phyloP scores from a whole-genome alignment of 2,113 vertebrate genomes.

The Hippoglossus stenolepis region DNA sequence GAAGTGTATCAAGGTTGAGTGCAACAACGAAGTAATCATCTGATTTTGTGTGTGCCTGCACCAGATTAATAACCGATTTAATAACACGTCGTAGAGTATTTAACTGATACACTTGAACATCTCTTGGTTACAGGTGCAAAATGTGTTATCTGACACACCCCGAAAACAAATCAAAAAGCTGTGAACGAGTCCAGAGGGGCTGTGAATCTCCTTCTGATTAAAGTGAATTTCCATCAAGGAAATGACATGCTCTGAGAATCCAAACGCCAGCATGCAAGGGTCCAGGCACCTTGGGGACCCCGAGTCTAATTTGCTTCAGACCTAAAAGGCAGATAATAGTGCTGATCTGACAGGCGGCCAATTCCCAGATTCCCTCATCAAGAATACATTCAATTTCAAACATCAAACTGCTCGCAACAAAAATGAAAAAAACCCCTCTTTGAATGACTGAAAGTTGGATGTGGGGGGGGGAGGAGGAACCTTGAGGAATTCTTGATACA shows the following conservation, averaged over 20 bases:
- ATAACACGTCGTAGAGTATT: slow-evolving; percentile 5
- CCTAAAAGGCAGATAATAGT: slow-evolving; percentile 79
- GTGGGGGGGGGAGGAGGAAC: neutral
- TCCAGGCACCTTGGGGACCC: slow-evolving; percentile 72
- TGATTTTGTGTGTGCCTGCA: neutral
- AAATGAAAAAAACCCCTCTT: slow-evolving; percentile 57
- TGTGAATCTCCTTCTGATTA: slow-evolving; percentile 71
- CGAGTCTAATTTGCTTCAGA: slow-evolving; percentile 78
- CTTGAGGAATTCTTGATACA: slow-evolving; percentile 61
- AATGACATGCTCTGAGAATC: slow-evolving; percentile 66
- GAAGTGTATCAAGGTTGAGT: neutral
- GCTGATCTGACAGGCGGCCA: slow-evolving; percentile 76
- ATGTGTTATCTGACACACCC: slow-evolving; percentile 17
- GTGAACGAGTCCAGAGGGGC: slow-evolving; percentile 53
- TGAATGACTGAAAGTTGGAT: slow-evolving; percentile 61
- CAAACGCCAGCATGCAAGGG: slow-evolving; percentile 54
- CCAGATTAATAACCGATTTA: neutral
- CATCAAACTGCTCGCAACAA: slow-evolving; percentile 71
- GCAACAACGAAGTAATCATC: neutral
- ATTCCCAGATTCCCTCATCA: slow-evolving; percentile 77
- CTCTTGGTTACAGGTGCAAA: slow-evolving; percentile 36
- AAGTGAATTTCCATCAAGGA: slow-evolving; percentile 77
- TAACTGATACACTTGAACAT: slow-evolving; percentile 30
- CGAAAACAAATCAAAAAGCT: slow-evolving; percentile 66
- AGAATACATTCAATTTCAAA: slow-evolving; percentile 74